Evolutionary conservation across 2,888 invertebrate species (phyloP).

Genomic region (Tinea semifulvella): DNA sequence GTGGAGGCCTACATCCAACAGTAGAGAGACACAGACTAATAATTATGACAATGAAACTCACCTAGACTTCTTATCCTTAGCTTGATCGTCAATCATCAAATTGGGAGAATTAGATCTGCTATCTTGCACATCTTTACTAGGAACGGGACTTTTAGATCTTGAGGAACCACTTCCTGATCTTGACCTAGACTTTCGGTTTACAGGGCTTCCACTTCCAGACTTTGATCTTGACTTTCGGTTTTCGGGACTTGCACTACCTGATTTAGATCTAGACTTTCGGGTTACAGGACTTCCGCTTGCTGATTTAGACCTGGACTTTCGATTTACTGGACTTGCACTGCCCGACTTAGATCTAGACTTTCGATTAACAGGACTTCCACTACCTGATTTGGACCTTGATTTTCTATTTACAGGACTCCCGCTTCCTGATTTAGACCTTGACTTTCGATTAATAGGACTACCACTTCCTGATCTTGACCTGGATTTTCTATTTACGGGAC

Average conservation of each 20-base stretch:
- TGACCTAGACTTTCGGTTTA: constrained; percentile 22
- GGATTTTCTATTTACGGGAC: constrained; percentile 2
- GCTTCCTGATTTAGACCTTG: constrained; percentile 29
- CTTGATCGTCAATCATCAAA: constrained; percentile 58
- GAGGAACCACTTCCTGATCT: constrained; percentile 39
- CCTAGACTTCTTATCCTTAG: constrained; percentile 50
- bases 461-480: constrained; percentile 36
- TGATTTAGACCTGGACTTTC: constrained; percentile 29
- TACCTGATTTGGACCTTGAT: constrained; percentile 29
- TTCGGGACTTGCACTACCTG: constrained; percentile 16
- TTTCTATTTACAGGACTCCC: constrained; percentile 21
- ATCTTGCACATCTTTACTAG: constrained; percentile 40
- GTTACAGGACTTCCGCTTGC: constrained; percentile 19
- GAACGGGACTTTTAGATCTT: constrained; percentile 41
- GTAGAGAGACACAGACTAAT: too few species aligned
- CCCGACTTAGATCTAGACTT: constrained; percentile 31
- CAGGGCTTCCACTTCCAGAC: constrained; percentile 43
- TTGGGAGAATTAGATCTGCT: constrained; percentile 60
- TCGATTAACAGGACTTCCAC: constrained; percentile 23
- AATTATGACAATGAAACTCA: constrained; percentile 24
- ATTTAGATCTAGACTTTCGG: constrained; percentile 32
- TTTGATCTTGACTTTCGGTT: constrained; percentile 36
- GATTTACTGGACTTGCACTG: constrained; percentile 22
- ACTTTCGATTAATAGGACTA: constrained; percentile 27
- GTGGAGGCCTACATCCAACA: too few species aligned